phyloP scores from a whole-genome alignment of 2,113 vertebrate species.

The Lota lota region DNA sequence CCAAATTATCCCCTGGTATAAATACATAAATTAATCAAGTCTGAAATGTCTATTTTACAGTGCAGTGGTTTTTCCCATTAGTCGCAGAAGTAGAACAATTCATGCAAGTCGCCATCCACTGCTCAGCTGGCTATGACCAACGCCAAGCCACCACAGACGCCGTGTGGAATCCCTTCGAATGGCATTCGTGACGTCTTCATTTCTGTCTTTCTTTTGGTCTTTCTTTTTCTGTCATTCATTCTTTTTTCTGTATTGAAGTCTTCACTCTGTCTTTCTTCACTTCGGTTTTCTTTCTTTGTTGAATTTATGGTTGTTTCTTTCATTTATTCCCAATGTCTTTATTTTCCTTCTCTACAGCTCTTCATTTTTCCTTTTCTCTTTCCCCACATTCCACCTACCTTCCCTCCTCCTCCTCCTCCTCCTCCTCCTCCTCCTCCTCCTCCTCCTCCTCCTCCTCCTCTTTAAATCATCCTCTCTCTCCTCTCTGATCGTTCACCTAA shows the following conservation, averaged over 20 bases:
- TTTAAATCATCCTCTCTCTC: too few relatives aligned
- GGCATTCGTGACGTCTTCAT: slow-evolving; percentile 26
- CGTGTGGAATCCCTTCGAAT: slow-evolving; percentile 67
- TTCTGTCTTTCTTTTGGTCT: not conserved
- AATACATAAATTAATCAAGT: slow-evolving; percentile 81
- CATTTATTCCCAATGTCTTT: too few relatives aligned
- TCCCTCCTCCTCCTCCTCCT: too few relatives aligned
- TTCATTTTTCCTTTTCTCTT: too few relatives aligned
- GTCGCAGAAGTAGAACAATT: slow-evolving; percentile 70
- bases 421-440: too few relatives aligned
- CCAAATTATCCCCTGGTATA: slow-evolving; percentile 54
- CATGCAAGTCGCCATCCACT: slow-evolving; percentile 64
- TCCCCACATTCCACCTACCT: too few relatives aligned
- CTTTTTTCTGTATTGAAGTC: slow-evolving; percentile 26
- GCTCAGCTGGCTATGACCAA: slow-evolving; percentile 78
- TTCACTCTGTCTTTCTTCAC: slow-evolving; percentile 36
- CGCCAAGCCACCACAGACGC: slow-evolving; percentile 52
- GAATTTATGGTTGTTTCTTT: too few relatives aligned
- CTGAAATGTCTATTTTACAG: slow-evolving; percentile 83
- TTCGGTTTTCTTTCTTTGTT: too few relatives aligned
- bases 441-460: too few relatives aligned
- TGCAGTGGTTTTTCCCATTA: slow-evolving; percentile 75
- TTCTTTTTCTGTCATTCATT: not conserved
- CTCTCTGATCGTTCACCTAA: too few relatives aligned
- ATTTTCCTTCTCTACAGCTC: too few relatives aligned